These are phyloP conservation scores for Taurulus bubalis DNA, from an alignment of 2,113 vertebrate genomes.

Conservation along the genomic window DNA sequence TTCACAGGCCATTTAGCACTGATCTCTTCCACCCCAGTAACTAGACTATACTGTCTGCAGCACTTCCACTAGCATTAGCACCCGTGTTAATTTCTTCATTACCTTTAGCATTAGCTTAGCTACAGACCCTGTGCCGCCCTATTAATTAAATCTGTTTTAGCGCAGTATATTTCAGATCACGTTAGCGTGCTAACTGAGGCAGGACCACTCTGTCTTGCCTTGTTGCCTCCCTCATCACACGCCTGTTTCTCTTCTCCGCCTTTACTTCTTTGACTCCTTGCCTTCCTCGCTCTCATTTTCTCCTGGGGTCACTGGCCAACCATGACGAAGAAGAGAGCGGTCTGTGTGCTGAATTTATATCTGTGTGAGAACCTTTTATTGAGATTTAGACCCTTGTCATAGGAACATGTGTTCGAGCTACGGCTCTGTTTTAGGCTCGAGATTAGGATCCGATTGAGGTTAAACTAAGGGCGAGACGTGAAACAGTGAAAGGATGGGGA, in stretches of 20 bases:
- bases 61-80: conserved; percentile 62
- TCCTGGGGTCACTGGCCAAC: conserved; percentile 70
- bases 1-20: conserved; percentile 68
- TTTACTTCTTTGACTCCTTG: conserved; percentile 44
- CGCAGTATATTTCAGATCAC: conserved; percentile 61
- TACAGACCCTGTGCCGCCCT: conserved; percentile 17
- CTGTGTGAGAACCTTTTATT: conserved; percentile 23
- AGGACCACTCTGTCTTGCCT: conserved; percentile 67
- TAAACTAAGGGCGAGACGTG: conserved; percentile 4
- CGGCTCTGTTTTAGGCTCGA: neutral
- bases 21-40: conserved; percentile 63
- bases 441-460: conserved; percentile 2
- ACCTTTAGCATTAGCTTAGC: conserved; percentile 65
- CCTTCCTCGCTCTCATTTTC: conserved; percentile 39
- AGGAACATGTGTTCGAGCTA: neutral
- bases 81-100: conserved; percentile 49
- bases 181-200: conserved; percentile 56
- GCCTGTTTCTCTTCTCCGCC: conserved; percentile 52
- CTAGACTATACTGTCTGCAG: conserved; percentile 49
- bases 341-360: neutral
- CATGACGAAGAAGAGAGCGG: conserved; percentile 35
- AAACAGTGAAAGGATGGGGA: conserved; percentile 27
- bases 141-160: conserved; percentile 73
- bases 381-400: conserved; percentile 21
- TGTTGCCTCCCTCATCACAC: conserved; percentile 71